Base-by-base conservation (phyloP, 2,888 invertebrate species). In the Hecatera dysodea region DNA sequence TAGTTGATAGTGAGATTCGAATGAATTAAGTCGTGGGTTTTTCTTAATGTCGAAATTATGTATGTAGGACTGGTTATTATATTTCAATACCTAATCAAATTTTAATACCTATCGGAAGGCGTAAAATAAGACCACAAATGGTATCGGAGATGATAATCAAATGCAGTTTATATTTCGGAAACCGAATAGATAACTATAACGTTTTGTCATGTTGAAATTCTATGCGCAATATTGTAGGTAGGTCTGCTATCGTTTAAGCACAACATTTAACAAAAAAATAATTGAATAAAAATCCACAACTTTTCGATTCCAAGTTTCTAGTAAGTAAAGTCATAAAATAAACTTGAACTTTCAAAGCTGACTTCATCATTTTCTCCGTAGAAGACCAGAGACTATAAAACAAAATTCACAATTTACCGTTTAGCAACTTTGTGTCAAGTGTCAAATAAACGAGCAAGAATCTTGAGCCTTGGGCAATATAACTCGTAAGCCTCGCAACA, bases 21-120 rank as follows among this genome's bases (percentile, higher is more conserved):
- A n/a, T 64, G 9, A 29, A 36, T 56, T 4, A 15, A 48, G 1
- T 24, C 19, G n/a, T 48, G 27, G 22, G 33, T 39, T 48, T 67
- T 60, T 48, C 8, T 52, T 52, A 44, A 60, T 27, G 27, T 64
- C 17, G 39, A 46, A 67, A 67, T 46, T 52, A 50, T 78, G 29
- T 63, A n/a, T 53, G 36, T 12, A 39, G 3, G 52, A 24, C 48
- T 15, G 33, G 22, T 72, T 72, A 55, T 60, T 64, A 79, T 44
- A 52, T 62, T 74, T 53, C 15, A 62, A 62, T 59, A n/a, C n/a
- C n/a, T n/a, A 53, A 27, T 74, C 68, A 73, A 64, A 65, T 53
- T 74, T 74, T 62, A 80, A 12, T 53, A 62, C 53, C 50, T 33
- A 55, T 69, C 17, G 65, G 6, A 62, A 59, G n/a, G 33, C 36